These are phyloP conservation scores for Heliocidaris tuberculata DNA, from an alignment of 35 echinoderm and acorn worm genomes.

Conservation along the genomic window DNA sequence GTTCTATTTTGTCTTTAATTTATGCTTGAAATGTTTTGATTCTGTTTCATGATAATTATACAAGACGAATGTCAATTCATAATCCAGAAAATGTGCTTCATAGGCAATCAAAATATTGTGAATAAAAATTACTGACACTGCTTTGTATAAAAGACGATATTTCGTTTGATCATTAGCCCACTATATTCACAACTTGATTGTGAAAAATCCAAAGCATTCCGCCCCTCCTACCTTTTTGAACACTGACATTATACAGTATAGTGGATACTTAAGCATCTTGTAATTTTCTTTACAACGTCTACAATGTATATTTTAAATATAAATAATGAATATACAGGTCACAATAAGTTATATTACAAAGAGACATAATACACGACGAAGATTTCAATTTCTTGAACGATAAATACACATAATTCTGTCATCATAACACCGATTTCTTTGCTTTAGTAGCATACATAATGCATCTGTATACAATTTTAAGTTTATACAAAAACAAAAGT, in stretches of 20 bases:
- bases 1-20: too few species aligned
- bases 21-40: too few species aligned
- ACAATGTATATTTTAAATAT: constrained; percentile 3
- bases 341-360: constrained; percentile 14
- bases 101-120: too few species aligned
- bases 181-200: neutral
- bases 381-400: constrained; percentile 1
- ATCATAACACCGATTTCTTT: neutral
- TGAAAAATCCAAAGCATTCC: neutral
- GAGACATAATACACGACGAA: constrained; percentile 3
- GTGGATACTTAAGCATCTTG: neutral
- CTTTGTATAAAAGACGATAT: neutral
- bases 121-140: too few species aligned
- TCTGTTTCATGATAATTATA: too few species aligned
- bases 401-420: neutral
- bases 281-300: neutral
- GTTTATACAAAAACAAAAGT: neutral
- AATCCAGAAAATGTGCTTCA: too few species aligned
- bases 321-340: constrained; percentile 5
- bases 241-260: neutral
- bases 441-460: neutral
- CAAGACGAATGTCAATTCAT: too few species aligned
- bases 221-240: neutral
- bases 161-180: neutral
- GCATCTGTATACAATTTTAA: neutral